A percentile compares a stretch with the other conserved stretches of the same genome.
These are phyloP conservation scores for Neosilurus hyrtlii DNA, from an alignment of 2,797 vertebrate genomes.

Conservation along the genomic window DNA sequence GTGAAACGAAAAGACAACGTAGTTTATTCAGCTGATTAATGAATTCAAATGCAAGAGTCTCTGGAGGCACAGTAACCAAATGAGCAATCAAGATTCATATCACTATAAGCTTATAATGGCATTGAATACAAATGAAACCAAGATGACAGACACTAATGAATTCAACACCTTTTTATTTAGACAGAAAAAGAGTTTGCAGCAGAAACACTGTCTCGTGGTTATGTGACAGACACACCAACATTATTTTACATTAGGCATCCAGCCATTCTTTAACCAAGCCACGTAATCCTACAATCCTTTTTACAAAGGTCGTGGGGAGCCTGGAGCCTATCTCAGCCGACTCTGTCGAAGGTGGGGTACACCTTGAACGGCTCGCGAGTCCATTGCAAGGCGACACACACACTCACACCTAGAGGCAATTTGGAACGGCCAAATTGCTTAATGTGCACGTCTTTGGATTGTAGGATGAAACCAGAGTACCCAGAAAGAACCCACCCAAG, in stretches of 20 bases:
- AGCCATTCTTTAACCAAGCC: too few relatives aligned
- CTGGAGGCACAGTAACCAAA: not conserved
- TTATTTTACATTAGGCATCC: not conserved
- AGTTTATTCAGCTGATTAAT: not conserved
- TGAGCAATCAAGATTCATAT: not conserved
- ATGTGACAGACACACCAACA: not conserved
- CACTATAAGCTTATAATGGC: not conserved
- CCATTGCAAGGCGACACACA: too few relatives aligned
- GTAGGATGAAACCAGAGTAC: too few relatives aligned
- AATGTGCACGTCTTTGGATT: too few relatives aligned
- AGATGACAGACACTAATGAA: not conserved
- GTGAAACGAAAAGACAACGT: not conserved
- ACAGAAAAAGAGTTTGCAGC: not conserved
- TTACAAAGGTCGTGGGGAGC: too few relatives aligned
- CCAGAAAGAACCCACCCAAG: too few relatives aligned
- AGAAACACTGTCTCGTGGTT: not conserved
- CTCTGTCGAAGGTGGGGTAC: too few relatives aligned
- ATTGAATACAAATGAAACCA: constrained; percentile 2
- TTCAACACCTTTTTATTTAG: not conserved
- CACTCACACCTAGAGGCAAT: too few relatives aligned
- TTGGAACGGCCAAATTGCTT: too few relatives aligned
- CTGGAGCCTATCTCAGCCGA: too few relatives aligned
- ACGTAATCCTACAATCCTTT: too few relatives aligned
- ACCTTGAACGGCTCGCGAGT: too few relatives aligned
- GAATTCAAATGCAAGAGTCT: not conserved